Evolutionary conservation across 2,797 vertebrate genomes (phyloP).

Genomic region (Falco novaeseelandiae): DNA sequence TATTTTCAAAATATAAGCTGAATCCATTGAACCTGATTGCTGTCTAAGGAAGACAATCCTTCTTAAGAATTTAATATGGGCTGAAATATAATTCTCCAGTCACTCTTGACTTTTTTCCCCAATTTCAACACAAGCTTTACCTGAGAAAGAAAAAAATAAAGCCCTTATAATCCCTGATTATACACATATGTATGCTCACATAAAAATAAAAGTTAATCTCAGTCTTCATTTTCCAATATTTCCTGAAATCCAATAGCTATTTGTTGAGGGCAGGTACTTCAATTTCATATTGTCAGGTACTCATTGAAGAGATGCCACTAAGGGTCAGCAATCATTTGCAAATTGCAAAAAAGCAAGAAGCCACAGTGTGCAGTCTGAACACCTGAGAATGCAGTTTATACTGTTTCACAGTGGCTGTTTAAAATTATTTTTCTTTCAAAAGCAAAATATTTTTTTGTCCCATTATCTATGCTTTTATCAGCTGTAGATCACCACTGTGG

Average conservation of each 20-base stretch:
- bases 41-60: neutral
- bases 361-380: neutral
- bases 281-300: neutral
- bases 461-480: neutral
- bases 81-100: neutral
- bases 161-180: neutral
- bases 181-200: accelerated
- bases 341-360: neutral
- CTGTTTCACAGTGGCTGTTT: neutral
- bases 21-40: neutral
- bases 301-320: neutral
- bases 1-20: neutral
- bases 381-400: neutral
- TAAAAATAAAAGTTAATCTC: neutral
- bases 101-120: neutral
- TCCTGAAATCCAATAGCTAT: neutral
- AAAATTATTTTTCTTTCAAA: neutral
- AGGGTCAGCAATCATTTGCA: neutral
- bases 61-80: neutral
- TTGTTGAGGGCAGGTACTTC: neutral
- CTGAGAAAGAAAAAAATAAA: neutral
- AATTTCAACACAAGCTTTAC: neutral
- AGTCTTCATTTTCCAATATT: neutral
- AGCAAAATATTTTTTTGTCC: neutral
- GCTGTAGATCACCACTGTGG: neutral